Percentiles rank a stretch among this genome's conserved stretches.
These are phyloP conservation scores for Augochlorella aurata DNA, from an alignment of 2,888 invertebrate species.

Conservation along the genomic window DNA sequence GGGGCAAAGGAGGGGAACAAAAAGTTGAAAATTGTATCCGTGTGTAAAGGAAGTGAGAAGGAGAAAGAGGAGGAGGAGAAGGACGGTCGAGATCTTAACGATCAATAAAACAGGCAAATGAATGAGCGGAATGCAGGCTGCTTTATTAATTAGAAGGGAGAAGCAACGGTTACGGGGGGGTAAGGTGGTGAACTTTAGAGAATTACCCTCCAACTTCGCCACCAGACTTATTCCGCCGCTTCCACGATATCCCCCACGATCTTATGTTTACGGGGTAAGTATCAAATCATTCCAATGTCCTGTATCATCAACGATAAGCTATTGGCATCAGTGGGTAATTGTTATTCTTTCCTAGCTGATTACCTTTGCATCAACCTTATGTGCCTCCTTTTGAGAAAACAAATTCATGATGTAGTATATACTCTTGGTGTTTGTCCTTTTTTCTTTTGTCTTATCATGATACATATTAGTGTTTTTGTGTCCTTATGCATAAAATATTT, in stretches of 20 bases:
- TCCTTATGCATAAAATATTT: conserved; percentile 23
- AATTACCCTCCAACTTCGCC: conserved; percentile 93
- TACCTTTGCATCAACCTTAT: conserved; percentile 37
- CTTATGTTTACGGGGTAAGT: conserved; percentile 82
- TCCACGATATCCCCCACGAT: conserved; percentile 92
- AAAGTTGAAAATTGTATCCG: conserved; percentile 39
- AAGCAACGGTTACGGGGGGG: conserved; percentile 93
- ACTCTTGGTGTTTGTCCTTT: conserved; percentile 26
- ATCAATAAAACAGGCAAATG: conserved; percentile 77
- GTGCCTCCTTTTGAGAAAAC: conserved; percentile 14
- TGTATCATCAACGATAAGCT: conserved; percentile 54
- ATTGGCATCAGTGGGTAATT: conserved; percentile 51
- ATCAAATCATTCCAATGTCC: conserved; percentile 58
- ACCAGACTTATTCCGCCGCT: conserved; percentile 93
- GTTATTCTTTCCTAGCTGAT: conserved; percentile 43
- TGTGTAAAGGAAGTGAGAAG: conserved; percentile 41
- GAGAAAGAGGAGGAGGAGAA: conserved; percentile 47
- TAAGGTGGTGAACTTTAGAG: conserved; percentile 88
- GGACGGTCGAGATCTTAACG: conserved; percentile 59
- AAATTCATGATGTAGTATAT: conserved; percentile 39
- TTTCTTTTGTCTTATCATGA: conserved; percentile 39
- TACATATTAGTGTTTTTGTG: conserved; percentile 15
- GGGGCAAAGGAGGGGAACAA: conserved; percentile 18
- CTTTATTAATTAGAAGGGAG: conserved; percentile 95
- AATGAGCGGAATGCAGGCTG: conserved; percentile 93